A percentile compares a stretch with the other conserved stretches of the same genome.
These are phyloP conservation scores for Ornithorhynchus anatinus DNA, from an alignment of 2,113 vertebrate genomes.

Conservation along the genomic window DNA sequence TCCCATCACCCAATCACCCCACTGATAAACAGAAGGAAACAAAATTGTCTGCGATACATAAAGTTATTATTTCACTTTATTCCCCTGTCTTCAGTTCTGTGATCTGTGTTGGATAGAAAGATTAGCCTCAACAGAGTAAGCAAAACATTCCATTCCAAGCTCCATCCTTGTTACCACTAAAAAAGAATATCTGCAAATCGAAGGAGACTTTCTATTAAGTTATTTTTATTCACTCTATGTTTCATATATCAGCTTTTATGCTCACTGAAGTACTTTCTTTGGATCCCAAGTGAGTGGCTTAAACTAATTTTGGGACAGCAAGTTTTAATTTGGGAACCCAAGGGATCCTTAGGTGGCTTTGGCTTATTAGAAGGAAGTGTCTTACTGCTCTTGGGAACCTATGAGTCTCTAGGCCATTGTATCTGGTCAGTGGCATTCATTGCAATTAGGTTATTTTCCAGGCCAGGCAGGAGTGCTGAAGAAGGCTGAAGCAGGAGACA, in stretches of 20 bases:
- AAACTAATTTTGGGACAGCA: no score
- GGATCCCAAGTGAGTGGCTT: no score
- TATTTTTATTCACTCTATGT: neutral
- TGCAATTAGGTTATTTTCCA: no score
- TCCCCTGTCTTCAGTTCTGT: neutral
- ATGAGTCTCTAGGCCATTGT: no score
- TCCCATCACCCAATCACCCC: neutral
- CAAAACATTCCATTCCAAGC: neutral
- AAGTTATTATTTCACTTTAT: constrained; percentile 28
- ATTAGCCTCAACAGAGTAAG: neutral
- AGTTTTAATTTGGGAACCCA: neutral
- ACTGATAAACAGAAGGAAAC: constrained; percentile 23
- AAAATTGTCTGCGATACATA: constrained; percentile 14
- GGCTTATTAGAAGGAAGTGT: neutral
- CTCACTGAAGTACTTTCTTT: neutral
- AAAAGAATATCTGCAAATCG: neutral
- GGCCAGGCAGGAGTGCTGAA: no score
- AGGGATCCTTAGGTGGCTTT: neutral
- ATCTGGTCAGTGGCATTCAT: no score
- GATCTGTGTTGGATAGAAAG: neutral
- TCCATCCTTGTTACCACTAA: neutral
- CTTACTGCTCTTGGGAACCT: no score
- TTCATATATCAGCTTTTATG: neutral
- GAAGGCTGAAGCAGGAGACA: no score
- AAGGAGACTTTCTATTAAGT: neutral